Base-by-base conservation (phyloP, 2,113 vertebrate species). In the Atrichornis clamosus region DNA sequence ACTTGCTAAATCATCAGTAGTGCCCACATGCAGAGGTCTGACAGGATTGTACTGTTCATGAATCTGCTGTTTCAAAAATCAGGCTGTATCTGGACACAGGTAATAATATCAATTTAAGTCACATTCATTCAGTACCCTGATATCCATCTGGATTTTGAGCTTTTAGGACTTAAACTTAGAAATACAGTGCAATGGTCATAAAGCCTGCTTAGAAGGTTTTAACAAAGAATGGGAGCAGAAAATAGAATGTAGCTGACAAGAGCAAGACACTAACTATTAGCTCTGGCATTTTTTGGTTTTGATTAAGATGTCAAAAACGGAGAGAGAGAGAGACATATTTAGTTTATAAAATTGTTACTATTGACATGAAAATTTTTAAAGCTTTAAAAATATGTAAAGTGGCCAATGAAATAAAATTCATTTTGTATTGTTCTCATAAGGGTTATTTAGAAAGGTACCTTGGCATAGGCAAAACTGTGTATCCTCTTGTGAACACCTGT, bases 401-500 rank as follows among this genome's bases (percentile, higher is more conserved):
- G 62, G 28, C 30, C 47, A 94, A 74, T 84, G 89, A 82, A 91
- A 93, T 52, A 88, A 68, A 93, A 93, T 55, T 79, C 1, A 37
- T 89, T 95, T 78, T 75, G 59, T 95, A 77, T 87, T 95, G 75
- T 90, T 94, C 47, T 96, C 78, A 41, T 39, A 74, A 94, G 93
- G 47, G 39, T 92, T 96, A 75, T 95, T 95, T 96, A 86, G 58
- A 78, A 97, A 93, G 60, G 77, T 93, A 94, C 35, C 28, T 26
- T 95, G 89, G 93, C 60, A 32, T 60, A 93, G 39, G 60, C 88
- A 96, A 95, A 93, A 89, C 79, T 95, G 75, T 56, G 33, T 93
- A 86, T 90, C 47, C 94, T 97, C 93, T 91, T 97, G 90, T 69
- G 92, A 96, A 96, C 96, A 97, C 96, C 97, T 98, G 97, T 96